Base-by-base conservation (phyloP, 2,113 vertebrate species). In the Eptesicus fuscus region DNA sequence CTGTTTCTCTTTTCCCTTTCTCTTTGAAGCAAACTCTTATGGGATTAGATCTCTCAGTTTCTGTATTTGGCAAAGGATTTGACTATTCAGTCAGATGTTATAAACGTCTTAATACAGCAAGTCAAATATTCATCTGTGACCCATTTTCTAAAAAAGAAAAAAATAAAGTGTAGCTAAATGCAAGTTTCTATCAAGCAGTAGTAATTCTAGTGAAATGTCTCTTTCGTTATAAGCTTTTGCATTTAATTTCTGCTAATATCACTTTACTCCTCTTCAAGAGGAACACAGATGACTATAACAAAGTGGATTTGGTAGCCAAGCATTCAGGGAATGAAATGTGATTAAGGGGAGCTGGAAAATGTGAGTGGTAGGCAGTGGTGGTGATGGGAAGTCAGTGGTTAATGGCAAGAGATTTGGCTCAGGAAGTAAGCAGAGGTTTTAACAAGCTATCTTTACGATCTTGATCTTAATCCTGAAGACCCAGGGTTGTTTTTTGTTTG, bases 41-140 rank as follows among this genome's bases (percentile, higher is more conserved):
- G 37, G 30, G 28, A 70, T 74, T 65, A 56, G 59, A 25, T 44
- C 47, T 13, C 37, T 90, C 30, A 37, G n/a, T 88, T 80, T 84
- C 51, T 91, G 28, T 83, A 40, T 70, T 88, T 93, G 83, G 90
- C 44, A 83, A 84, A 32, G 65, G 67, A 82, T 88, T 53, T 91
- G 63, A 89, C 79, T 83, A 4, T 88, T 61, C 63, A 88, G 69
- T 85, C 73, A 94, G 47, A 76, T 76, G 28, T 83, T 92, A 80
- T 56, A 51, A 77, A 93, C 74, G 11, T 88, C 40, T 67, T 93
- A 76, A 25, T 74, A 93, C 25, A 85, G 53, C 40, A 83, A 92
- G 61, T 89, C n/a, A 78, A 86, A 69, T 82, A 61, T 37, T 25
- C 32, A 82, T 63, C 91, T 89, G n/a, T 92, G 69, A 93, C 79